Percentiles rank a stretch among this genome's conserved stretches.
phyloP scores from a whole-genome alignment of 2,113 vertebrate species.

The Abramis brama region DNA sequence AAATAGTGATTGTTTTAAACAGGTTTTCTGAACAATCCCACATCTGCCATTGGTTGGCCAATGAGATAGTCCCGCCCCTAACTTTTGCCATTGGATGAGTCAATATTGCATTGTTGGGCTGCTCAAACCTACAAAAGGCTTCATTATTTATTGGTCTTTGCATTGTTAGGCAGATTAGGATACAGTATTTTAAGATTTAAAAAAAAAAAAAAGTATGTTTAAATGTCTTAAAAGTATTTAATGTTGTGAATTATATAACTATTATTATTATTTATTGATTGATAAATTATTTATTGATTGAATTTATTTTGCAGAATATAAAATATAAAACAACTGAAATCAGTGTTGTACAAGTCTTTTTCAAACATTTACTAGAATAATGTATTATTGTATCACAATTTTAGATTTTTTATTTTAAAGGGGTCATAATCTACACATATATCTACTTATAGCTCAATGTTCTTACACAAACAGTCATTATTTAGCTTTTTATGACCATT shows the following conservation, averaged over 20 bases:
- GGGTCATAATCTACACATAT: not conserved
- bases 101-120: not conserved
- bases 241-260: not conserved
- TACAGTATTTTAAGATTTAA: too few species aligned
- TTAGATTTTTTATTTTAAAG: too few species aligned
- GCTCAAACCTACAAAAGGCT: not conserved
- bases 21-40: not conserved
- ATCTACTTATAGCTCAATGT: not conserved
- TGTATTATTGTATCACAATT: not conserved
- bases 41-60: slow-evolving; percentile 6
- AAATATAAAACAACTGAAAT: too few species aligned
- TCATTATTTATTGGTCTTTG: too few species aligned
- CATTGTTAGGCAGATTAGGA: too few species aligned
- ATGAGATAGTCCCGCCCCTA: not conserved
- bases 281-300: too few species aligned
- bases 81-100: not conserved
- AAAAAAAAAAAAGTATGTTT: not conserved
- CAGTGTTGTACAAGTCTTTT: not conserved
- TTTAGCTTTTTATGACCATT: too few species aligned
- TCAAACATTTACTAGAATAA: not conserved
- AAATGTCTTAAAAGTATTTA: not conserved
- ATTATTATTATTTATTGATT: too few species aligned
- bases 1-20: not conserved
- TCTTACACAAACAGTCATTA: not conserved
- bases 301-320: too few species aligned